These are phyloP conservation scores for Holotrichia oblita DNA, from an alignment of 1,140 invertebrate species.

Conservation along the genomic window DNA sequence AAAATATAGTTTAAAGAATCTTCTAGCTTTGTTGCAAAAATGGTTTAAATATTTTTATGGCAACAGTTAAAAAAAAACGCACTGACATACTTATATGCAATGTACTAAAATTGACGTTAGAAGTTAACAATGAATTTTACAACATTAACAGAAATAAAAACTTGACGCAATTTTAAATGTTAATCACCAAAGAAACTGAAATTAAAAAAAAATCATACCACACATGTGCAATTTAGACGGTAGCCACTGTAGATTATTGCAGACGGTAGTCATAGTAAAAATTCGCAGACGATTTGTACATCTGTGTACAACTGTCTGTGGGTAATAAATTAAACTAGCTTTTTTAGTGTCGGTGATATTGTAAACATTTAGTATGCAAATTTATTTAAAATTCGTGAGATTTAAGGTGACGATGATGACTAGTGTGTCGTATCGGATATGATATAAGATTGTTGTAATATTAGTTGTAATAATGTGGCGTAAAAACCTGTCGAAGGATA, in stretches of 20 bases:
- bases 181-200: too few species aligned
- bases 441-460: conserved; percentile 13
- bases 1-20: too few species aligned
- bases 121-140: too few species aligned
- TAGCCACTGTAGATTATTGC: not conserved
- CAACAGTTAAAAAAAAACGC: too few species aligned
- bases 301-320: not conserved
- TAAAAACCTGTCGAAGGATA: not conserved
- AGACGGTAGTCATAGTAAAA: not conserved
- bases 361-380: not conserved
- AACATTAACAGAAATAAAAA: too few species aligned
- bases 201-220: not conserved
- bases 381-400: not conserved
- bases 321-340: not conserved
- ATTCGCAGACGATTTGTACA: conserved; percentile 19
- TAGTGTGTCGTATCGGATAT: not conserved
- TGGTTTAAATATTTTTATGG: too few species aligned
- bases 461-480: not conserved
- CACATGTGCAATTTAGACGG: not conserved
- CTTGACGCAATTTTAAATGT: too few species aligned
- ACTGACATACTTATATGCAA: too few species aligned
- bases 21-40: too few species aligned
- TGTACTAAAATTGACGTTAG: too few species aligned
- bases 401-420: not conserved
- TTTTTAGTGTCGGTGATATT: not conserved